Evolutionary conservation across 1,140 invertebrate genomes (phyloP), one percentile per base, ranked within the genome.

Genomic region (Lasaia peninsularis): DNA sequence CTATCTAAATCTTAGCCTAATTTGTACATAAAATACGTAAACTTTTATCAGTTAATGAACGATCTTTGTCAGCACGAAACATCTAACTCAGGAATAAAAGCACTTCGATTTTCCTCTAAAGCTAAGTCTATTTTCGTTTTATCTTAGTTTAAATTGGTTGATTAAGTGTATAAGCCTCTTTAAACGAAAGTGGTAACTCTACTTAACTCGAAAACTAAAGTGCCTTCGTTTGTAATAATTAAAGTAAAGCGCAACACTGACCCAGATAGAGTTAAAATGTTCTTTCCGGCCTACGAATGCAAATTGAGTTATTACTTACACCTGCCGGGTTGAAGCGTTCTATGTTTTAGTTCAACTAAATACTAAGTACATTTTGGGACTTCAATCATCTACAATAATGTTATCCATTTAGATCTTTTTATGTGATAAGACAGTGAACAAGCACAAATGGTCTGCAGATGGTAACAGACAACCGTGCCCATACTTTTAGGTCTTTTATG

Each of bases 101-200:
- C 24, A 28, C 24, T 28, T 28, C 24, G 24, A 28, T 16, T 16
- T 14, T 48, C n/a, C 40, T 21, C 40, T 48, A 21, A 48, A 21
- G 3, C 40, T 48, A 48, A 48, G n/a, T 48, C 40, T 48, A 48
- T 48, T 48, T 48, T 48, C 40, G 20, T 48, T 48, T 48, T 48
- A 48, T 48, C 40, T 48, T 48, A 48, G 10, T 48, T 10, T 48
- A 21, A 48, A 48, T 21, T 48, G 40, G 40, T 48, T 48, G 40
- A 48, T 48, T 48, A 48, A 48, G 40, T 48, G 20, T 48, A 48
- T 48, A 48, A 48, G 40, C 40, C 40, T 48, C 40, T 48, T 48
- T 48, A 48, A 48, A 48, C n/a, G 40, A 48, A 48, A 48, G 40
- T 48, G 40, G 40, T 18, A 48, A 48, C 40, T 48, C 40, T 18